Conservation (phyloP, 1,140 invertebrate species). For the Triops cancriformis region DNA sequence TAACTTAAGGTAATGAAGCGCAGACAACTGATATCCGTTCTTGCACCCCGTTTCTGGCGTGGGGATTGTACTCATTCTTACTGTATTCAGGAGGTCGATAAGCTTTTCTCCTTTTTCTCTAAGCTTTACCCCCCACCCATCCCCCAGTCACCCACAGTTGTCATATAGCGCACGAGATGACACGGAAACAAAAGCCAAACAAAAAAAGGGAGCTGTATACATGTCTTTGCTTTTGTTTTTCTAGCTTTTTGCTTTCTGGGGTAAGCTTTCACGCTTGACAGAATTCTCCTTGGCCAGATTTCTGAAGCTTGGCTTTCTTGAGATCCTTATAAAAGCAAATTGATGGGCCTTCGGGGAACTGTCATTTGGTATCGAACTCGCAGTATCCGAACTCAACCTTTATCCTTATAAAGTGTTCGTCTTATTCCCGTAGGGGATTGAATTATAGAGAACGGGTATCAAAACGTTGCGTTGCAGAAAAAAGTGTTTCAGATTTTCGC, state of each 20-base stretch:
- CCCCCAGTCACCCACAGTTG: not conserved
- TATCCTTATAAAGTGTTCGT: not conserved
- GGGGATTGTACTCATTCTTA: not conserved
- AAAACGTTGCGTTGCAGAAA: too few relatives aligned
- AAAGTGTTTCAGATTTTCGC: too few relatives aligned
- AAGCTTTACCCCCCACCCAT: not conserved
- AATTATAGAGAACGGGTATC: not conserved
- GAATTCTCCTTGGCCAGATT: not conserved
- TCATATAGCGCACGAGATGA: not conserved
- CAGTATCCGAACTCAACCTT: not conserved
- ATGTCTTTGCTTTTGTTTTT: slow-evolving; percentile 2
- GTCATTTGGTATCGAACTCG: not conserved
- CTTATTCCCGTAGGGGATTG: not conserved
- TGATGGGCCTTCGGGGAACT: not conserved
- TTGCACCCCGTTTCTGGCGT: not conserved
- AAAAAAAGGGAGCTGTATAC: not conserved
- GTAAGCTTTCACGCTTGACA: not conserved
- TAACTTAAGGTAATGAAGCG: not conserved
- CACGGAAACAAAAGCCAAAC: not conserved
- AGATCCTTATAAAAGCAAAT: slow-evolving; percentile 8
- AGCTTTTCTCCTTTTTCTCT: not conserved
- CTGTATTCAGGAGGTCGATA: not conserved
- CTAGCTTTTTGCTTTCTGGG: not conserved
- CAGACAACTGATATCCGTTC: not conserved
- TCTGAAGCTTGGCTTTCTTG: not conserved